phyloP scores from a whole-genome alignment of 2,888 invertebrate genomes.

The Pteria penguin region DNA sequence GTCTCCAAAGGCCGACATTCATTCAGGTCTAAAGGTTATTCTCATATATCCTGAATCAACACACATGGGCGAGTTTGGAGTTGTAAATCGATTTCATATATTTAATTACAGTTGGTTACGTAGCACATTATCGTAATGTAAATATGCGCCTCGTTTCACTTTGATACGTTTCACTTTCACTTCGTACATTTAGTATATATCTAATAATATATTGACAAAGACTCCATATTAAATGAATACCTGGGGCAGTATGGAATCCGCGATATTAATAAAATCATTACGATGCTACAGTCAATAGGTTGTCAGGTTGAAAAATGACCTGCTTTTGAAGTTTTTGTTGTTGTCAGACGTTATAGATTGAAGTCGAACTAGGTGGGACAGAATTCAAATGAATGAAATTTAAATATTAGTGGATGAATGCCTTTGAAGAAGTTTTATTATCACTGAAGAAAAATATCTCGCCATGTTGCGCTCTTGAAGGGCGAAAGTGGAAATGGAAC shows the following conservation, averaged over 20 bases:
- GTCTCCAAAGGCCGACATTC: no score
- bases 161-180: background rate
- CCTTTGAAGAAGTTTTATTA: background rate
- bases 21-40: no score
- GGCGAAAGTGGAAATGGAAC: no score
- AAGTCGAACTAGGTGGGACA: background rate
- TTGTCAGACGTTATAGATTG: no score
- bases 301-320: no score
- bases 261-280: no score
- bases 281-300: no score
- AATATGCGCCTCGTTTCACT: background rate
- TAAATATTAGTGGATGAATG: background rate
- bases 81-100: background rate
- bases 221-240: no score
- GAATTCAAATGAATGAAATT: background rate
- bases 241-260: no score
- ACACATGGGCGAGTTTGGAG: background rate
- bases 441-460: background rate
- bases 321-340: no score
- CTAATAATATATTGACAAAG: background rate
- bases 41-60: background rate
- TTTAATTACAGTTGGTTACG: background rate
- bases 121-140: background rate
- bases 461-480: background rate
- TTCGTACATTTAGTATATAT: background rate